Conservation (phyloP, 2,888 invertebrate genomes). For the Oxyteleia sp. region DNA sequence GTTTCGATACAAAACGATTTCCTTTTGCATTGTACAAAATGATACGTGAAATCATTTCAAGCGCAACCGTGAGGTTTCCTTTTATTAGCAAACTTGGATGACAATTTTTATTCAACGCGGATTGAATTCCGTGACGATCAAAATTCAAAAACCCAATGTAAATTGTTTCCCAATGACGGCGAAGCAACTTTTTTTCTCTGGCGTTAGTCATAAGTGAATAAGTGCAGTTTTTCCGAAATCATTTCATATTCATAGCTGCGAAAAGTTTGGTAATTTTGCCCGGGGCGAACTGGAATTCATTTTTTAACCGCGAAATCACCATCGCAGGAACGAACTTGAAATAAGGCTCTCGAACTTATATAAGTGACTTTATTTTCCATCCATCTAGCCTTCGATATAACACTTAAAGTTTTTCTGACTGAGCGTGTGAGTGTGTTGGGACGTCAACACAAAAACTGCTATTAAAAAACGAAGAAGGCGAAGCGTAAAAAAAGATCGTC, state of each 20-base stretch:
- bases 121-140: constrained; percentile 22
- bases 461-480: constrained; percentile 16
- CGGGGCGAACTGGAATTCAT: constrained; percentile 20
- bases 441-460: not conserved
- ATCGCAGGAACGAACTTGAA: constrained; percentile 9
- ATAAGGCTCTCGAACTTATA: constrained; percentile 11
- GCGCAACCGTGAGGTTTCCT: constrained; percentile 8
- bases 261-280: constrained; percentile 32
- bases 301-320: not conserved
- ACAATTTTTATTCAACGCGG: too few relatives aligned
- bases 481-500: not conserved
- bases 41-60: constrained; percentile 15
- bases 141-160: constrained; percentile 9
- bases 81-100: constrained; percentile 1
- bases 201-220: constrained; percentile 8
- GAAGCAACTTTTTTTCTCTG: not conserved
- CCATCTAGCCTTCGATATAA: constrained; percentile 11
- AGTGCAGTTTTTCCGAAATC: constrained; percentile 6
- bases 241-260: constrained; percentile 26
- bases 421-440: not conserved
- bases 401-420: not conserved
- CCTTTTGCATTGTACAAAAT: constrained; percentile 8
- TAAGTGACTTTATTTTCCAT: constrained; percentile 27
- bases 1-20: not conserved
- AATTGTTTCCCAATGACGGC: not conserved